These are phyloP conservation scores for Lota lota DNA, from an alignment of 2,113 vertebrate species.

Conservation along the genomic window DNA sequence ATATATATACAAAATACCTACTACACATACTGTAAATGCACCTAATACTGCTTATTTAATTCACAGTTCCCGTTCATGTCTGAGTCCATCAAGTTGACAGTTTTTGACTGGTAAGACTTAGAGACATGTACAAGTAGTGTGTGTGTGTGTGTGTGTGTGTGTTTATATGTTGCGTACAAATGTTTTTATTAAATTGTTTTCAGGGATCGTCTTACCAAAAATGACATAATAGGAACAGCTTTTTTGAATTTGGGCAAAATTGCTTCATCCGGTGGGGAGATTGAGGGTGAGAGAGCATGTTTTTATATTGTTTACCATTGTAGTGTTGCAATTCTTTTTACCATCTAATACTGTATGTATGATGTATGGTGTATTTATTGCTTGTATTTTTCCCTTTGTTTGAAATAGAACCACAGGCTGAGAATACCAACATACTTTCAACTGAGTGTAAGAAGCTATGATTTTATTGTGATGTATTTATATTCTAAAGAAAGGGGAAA, in stretches of 20 bases:
- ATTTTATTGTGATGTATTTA: not conserved
- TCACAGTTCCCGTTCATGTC: slow-evolving; percentile 94
- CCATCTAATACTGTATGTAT: not conserved
- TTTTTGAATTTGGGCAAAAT: slow-evolving; percentile 88
- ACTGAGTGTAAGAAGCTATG: slow-evolving; percentile 35
- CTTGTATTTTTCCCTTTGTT: not conserved
- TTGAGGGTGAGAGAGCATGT: slow-evolving; percentile 77
- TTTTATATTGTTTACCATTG: not conserved
- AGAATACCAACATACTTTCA: slow-evolving; percentile 33
- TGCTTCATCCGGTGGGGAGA: slow-evolving; percentile 86
- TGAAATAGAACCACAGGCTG: slow-evolving; percentile 38
- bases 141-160: no score
- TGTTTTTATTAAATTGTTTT: slow-evolving; percentile 2
- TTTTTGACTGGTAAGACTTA: slow-evolving; percentile 86
- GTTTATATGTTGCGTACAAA: no score
- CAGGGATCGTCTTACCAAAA: slow-evolving; percentile 91
- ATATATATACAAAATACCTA: not conserved
- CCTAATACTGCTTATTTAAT: slow-evolving; percentile 20
- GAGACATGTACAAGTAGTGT: not conserved
- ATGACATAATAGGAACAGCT: slow-evolving; percentile 88
- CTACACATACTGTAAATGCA: not conserved
- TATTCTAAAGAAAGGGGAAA: no score
- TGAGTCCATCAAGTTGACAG: slow-evolving; percentile 87
- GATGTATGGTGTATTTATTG: not conserved
- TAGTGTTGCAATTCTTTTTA: not conserved